A percentile compares a stretch with the other conserved stretches of the same genome.
Conservation (phyloP, 2,888 invertebrate species). For the Himalopsyche kuldschensis region DNA sequence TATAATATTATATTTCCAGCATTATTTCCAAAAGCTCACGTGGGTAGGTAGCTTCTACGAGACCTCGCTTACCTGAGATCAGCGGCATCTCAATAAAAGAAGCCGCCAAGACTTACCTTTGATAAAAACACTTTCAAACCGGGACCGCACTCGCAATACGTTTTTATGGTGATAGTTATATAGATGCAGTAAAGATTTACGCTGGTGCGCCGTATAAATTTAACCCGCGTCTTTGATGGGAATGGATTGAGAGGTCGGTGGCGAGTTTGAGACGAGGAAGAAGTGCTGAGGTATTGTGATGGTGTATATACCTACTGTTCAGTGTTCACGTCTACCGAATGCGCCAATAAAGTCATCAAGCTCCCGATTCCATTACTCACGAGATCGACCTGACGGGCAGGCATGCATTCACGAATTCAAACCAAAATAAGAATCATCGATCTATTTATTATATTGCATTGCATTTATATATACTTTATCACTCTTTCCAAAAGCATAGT, state of each 20-base stretch:
- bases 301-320: not conserved
- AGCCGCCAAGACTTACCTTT: conserved; percentile 29
- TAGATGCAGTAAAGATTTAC: conserved; percentile 35
- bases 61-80: conserved; percentile 25
- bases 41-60: not conserved
- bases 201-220: conserved; percentile 34
- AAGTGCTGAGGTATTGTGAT: not conserved
- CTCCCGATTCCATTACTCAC: conserved; percentile 24
- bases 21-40: conserved; percentile 21
- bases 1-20: conserved; percentile 21
- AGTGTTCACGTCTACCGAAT: not conserved
- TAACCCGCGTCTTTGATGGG: conserved; percentile 33
- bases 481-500: too few species aligned
- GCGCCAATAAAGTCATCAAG: conserved; percentile 31
- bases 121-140: conserved; percentile 36
- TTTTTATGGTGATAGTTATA: conserved; percentile 39
- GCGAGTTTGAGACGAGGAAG: conserved; percentile 10
- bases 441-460: too few species aligned
- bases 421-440: too few species aligned
- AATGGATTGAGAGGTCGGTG: conserved; percentile 23
- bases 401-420: not conserved
- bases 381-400: not conserved
- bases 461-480: too few species aligned
- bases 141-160: conserved; percentile 29
- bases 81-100: conserved; percentile 13